Conservation (phyloP, 2,888 invertebrate genomes). For the Cheilosia pagana region DNA sequence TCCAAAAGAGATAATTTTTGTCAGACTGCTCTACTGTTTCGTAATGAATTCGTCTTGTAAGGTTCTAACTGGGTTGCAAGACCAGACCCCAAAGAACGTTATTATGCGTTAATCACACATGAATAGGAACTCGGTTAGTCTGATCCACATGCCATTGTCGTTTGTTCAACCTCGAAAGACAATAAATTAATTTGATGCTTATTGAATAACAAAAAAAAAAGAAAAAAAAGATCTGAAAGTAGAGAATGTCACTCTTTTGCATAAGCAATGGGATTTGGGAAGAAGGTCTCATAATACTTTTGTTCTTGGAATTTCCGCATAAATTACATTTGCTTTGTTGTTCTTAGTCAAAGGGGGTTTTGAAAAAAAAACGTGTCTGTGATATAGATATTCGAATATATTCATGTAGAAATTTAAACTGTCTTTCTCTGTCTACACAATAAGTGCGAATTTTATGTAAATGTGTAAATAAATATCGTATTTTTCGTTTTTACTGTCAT, state of each 20-base stretch:
- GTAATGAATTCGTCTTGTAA: slow-evolving; percentile 42
- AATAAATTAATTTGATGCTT: slow-evolving; percentile 53
- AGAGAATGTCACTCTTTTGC: slow-evolving; percentile 27
- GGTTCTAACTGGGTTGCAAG: slow-evolving; percentile 16
- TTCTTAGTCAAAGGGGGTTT: neutral
- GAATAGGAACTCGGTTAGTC: neutral
- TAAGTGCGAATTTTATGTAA: neutral
- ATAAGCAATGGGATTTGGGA: slow-evolving; percentile 29
- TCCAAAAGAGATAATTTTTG: neutral
- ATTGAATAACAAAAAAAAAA: slow-evolving; percentile 25
- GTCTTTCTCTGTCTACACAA: neutral
- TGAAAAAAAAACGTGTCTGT: neutral
- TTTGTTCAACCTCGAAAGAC: slow-evolving; percentile 19
- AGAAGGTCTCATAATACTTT: slow-evolving; percentile 18
- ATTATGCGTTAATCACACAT: neutral
- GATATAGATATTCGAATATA: neutral
- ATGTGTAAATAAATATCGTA: too few species aligned
- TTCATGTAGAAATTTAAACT: neutral
- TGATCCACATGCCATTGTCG: slow-evolving; percentile 10
- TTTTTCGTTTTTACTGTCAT: too few species aligned
- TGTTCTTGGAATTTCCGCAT: slow-evolving; percentile 17
- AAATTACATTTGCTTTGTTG: neutral
- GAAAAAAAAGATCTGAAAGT: slow-evolving; percentile 3
- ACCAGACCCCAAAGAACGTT: neutral
- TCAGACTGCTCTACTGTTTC: slow-evolving; percentile 5